Conservation (phyloP, 2,888 invertebrate genomes). For the Cephus sareptanus region DNA sequence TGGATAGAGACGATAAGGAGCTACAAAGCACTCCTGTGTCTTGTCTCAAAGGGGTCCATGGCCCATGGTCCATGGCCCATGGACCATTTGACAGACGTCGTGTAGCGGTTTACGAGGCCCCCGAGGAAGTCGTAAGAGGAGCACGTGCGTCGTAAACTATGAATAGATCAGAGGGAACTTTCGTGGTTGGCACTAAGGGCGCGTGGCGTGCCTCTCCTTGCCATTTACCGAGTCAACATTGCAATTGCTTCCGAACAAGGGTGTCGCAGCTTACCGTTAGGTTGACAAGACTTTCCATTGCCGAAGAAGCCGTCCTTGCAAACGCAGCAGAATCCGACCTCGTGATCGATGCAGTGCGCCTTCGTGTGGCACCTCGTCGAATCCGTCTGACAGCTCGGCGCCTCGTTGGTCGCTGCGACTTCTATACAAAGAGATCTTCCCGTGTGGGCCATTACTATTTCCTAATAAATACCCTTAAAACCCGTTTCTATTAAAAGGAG, state of each 20-base stretch:
- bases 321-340: conserved; percentile 88
- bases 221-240: background rate
- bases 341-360: conserved; percentile 85
- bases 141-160: conserved; percentile 43
- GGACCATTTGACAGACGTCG: conserved; percentile 25
- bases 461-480: background rate
- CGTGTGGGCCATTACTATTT: background rate
- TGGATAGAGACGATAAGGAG: background rate
- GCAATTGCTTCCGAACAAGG: background rate
- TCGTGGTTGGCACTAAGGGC: conserved; percentile 21
- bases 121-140: conserved; percentile 30
- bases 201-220: background rate
- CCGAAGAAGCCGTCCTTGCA: conserved; percentile 90
- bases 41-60: conserved; percentile 31
- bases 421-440: conserved; percentile 11
- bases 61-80: conserved; percentile 21
- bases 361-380: conserved; percentile 83
- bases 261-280: conserved; percentile 69
- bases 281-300: conserved; percentile 91
- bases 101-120: conserved; percentile 31
- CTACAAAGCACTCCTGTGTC: background rate
- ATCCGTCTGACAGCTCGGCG: conserved; percentile 72
- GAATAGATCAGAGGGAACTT: conserved; percentile 52
- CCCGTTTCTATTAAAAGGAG: background rate
- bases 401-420: conserved; percentile 14